Evolutionary conservation across 2,113 vertebrate genomes (phyloP).

Genomic region (Amazona vittata): DNA sequence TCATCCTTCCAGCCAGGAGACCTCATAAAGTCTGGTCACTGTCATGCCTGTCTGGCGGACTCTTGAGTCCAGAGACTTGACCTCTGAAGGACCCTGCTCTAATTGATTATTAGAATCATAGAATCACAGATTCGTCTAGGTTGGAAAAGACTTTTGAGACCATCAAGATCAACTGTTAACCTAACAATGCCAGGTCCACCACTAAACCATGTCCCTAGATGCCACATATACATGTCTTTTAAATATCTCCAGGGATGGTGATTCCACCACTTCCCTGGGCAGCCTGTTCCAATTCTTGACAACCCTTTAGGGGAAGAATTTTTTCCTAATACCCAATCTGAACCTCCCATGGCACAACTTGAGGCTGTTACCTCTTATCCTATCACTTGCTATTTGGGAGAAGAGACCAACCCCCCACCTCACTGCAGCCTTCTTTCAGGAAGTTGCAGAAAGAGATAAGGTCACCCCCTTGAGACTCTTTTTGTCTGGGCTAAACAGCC

Average conservation of each 20-base stretch:
- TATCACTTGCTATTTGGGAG: background rate
- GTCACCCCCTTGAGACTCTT: background rate
- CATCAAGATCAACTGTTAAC: background rate
- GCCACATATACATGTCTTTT: background rate
- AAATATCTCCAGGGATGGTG: fast-evolving
- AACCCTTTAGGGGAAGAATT: background rate
- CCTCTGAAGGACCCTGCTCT: background rate
- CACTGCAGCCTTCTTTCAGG: background rate
- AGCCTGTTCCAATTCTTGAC: background rate
- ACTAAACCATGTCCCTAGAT: background rate
- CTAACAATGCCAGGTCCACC: background rate
- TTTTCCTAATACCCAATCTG: background rate
- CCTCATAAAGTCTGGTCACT: background rate
- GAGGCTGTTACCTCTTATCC: background rate
- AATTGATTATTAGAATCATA: background rate
- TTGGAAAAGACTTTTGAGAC: background rate
- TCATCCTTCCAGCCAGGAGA: background rate
- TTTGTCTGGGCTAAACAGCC: background rate
- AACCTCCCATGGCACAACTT: background rate
- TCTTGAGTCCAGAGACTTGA: background rate
- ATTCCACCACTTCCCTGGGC: background rate
- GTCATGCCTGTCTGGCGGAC: background rate
- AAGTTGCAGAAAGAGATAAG: fast-evolving
- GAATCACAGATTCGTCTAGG: background rate
- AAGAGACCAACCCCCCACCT: background rate